A percentile compares a stretch with the other conserved stretches of the same genome.
Conservation (phyloP, 2,797 vertebrate species). For the Acanthornis magna region DNA sequence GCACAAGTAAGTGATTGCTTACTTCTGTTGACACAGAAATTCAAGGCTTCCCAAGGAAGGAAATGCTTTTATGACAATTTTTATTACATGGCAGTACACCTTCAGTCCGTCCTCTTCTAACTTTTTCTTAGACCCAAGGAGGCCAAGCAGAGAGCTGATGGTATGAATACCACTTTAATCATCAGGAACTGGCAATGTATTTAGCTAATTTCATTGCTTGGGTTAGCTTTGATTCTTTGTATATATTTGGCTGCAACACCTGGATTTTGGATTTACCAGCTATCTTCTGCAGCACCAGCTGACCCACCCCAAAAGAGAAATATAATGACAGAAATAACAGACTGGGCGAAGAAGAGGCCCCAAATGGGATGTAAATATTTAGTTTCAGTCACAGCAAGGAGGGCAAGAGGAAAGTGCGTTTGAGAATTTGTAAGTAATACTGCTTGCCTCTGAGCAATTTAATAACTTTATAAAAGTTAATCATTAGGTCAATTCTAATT, state of each 20-base stretch:
- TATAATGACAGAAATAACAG: not conserved
- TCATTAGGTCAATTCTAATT: slow-evolving; percentile 35
- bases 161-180: not conserved
- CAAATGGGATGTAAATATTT: slow-evolving; percentile 31
- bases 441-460: not conserved
- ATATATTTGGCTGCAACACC: not conserved
- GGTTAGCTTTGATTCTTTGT: not conserved
- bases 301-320: not conserved
- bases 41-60: not conserved
- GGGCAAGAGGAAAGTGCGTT: not conserved
- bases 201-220: not conserved
- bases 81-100: not conserved
- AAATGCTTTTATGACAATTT: slow-evolving; percentile 1
- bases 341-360: not conserved
- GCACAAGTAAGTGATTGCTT: not conserved
- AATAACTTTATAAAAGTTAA: slow-evolving; percentile 36
- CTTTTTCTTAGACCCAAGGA: not conserved
- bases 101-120: not conserved
- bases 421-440: not conserved
- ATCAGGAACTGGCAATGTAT: not conserved
- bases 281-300: not conserved
- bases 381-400: not conserved
- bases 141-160: not conserved
- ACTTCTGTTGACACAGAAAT: not conserved
- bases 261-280: not conserved